A percentile compares a stretch with the other conserved stretches of the same genome.
Evolutionary conservation across 2,888 invertebrate genomes (phyloP).

Genomic region (Nomada ruficornis): DNA sequence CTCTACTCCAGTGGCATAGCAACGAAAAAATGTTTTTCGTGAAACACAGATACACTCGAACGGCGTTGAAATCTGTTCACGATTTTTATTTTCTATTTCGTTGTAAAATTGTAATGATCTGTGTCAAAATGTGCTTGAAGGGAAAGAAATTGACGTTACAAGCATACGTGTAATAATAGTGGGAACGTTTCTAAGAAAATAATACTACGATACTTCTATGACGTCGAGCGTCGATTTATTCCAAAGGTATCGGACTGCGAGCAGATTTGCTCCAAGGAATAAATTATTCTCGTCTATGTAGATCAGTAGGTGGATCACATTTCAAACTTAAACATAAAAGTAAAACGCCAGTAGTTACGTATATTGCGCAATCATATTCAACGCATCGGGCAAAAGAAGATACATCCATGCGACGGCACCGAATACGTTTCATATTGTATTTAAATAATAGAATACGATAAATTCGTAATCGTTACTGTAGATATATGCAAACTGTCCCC

Average conservation of each 20-base stretch:
- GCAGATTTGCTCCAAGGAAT: conserved; percentile 9
- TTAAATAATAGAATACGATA: conserved; percentile 59
- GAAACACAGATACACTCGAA: neutral
- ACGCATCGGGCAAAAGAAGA: conserved; percentile 3
- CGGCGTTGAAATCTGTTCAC: conserved; percentile 1
- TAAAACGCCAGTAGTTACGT: conserved; percentile 27
- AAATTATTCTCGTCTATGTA: conserved; percentile 32
- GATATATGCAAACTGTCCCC: conserved; percentile 63
- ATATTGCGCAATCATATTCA: conserved; percentile 19
- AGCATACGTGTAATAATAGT: too few species aligned
- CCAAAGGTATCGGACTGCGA: conserved; percentile 1
- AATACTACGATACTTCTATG: neutral
- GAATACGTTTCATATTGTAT: conserved; percentile 55
- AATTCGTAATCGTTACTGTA: conserved; percentile 68
- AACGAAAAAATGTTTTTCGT: neutral
- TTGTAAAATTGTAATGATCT: neutral
- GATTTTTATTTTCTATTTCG: neutral
- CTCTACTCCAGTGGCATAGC: neutral
- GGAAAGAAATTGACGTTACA: neutral
- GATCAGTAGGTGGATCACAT: conserved; percentile 24
- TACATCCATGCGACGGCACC: conserved; percentile 18
- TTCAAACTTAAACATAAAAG: neutral
- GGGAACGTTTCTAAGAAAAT: too few species aligned
- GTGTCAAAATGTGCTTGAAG: conserved; percentile 20
- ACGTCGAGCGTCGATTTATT: conserved; percentile 51